Evolutionary conservation across 2,797 vertebrate genomes (phyloP).

Genomic region (Melanotaenia trifasciata): DNA sequence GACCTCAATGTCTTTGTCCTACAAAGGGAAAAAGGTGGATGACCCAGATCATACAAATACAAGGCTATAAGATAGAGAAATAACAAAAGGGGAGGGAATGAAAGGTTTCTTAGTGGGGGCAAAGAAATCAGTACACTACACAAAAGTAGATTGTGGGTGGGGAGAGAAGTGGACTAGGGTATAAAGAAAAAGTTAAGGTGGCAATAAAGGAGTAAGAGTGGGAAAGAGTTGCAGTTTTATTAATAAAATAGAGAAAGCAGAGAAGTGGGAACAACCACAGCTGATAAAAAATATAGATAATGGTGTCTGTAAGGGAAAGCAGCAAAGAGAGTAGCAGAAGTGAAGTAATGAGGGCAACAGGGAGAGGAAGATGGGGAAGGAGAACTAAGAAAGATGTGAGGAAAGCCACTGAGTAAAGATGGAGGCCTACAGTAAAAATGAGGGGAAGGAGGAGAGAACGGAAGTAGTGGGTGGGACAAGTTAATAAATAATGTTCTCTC

Average conservation of each 20-base stretch:
- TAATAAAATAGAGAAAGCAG: conserved; percentile 26
- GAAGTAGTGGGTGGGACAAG: background rate
- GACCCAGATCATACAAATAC: conserved; percentile 16
- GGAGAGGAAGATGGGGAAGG: conserved; percentile 25
- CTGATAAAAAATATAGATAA: conserved; percentile 35
- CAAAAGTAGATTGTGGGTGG: conserved; percentile 36
- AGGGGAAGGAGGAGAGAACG: background rate
- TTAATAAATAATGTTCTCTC: conserved; percentile 9
- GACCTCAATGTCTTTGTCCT: too few species aligned
- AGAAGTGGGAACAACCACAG: conserved; percentile 32
- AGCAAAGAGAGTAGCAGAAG: conserved; percentile 11
- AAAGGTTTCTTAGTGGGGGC: conserved; percentile 24
- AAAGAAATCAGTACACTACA: conserved; percentile 29
- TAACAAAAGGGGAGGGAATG: conserved; percentile 21
- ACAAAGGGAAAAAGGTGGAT: too few species aligned
- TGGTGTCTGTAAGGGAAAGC: conserved; percentile 25
- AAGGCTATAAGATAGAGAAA: conserved; percentile 11
- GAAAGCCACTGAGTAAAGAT: conserved; percentile 16
- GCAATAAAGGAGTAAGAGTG: conserved; percentile 34
- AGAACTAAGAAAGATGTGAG: conserved; percentile 8
- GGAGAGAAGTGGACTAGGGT: conserved; percentile 17
- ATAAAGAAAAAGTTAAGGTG: conserved; percentile 20
- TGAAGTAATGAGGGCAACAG: conserved; percentile 53
- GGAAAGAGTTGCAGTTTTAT: conserved; percentile 7
- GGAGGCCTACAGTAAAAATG: conserved; percentile 1